These are phyloP conservation scores for Chrysaora quinquecirrha DNA, from an alignment of 30 jellyfish, hydroid and myxozoan genomes.

Conservation along the genomic window DNA sequence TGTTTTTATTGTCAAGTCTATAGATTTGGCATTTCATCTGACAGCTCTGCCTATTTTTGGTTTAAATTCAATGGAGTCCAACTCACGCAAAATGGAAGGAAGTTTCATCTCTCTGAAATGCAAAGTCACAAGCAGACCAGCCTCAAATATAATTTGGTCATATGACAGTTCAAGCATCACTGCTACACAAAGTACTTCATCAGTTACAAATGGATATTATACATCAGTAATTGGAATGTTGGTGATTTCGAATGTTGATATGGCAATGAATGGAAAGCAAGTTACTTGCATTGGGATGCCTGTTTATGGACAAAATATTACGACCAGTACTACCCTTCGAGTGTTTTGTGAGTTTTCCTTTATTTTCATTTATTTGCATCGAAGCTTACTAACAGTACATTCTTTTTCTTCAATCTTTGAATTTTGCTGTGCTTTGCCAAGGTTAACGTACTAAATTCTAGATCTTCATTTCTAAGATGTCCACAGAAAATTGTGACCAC, in stretches of 20 bases:
- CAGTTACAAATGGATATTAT: neutral
- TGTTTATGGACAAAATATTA: neutral
- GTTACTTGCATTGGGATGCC: constrained; percentile 16
- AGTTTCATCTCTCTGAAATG: neutral
- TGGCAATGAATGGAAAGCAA: neutral
- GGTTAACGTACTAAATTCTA: no score
- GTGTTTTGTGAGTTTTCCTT: constrained; percentile 5
- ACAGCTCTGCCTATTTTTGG: constrained; percentile 8
- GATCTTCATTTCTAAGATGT: no score
- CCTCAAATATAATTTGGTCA: neutral
- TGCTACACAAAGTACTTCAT: constrained; percentile 3
- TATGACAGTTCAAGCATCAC: neutral
- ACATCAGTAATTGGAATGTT: neutral
- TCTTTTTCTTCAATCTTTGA: no score
- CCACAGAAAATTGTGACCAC: no score
- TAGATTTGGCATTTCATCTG: no score
- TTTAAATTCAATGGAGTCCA: neutral
- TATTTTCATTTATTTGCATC: no score
- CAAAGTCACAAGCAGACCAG: constrained; percentile 21
- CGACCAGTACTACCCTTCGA: neutral
- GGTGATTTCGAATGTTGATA: neutral
- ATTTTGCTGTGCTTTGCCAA: no score
- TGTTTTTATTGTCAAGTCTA: no score
- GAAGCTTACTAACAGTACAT: no score
- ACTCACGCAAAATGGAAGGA: neutral